These are phyloP conservation scores for Spodoptera litura DNA, from an alignment of 1,140 invertebrate species.

Conservation along the genomic window DNA sequence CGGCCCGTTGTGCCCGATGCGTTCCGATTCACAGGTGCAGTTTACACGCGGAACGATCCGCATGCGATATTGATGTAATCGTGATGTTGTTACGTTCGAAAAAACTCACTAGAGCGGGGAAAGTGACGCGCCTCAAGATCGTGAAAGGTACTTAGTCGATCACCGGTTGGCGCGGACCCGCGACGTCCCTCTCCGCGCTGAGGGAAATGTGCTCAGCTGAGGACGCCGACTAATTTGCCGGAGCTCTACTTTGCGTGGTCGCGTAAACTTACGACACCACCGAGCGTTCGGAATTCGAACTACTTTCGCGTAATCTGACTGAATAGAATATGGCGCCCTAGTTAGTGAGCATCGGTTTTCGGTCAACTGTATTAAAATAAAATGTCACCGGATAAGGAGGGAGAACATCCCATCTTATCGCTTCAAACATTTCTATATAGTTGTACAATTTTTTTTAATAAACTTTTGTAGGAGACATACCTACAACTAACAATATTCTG, in stretches of 20 bases:
- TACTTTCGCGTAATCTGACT: conserved; percentile 80
- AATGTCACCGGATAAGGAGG: too few species aligned
- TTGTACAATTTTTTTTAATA: too few species aligned
- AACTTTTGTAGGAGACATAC: too few species aligned
- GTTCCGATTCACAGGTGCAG: conserved; percentile 65
- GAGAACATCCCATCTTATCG: too few species aligned
- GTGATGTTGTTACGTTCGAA: conserved; percentile 78
- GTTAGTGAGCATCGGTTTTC: conserved; percentile 58
- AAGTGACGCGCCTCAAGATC: conserved; percentile 79
- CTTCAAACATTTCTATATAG: too few species aligned
- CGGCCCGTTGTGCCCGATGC: conserved; percentile 11
- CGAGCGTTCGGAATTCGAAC: conserved; percentile 75
- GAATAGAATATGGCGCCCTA: conserved; percentile 69
- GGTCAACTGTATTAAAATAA: conserved; percentile 31
- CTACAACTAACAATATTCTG: neutral
- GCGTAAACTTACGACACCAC: conserved; percentile 74
- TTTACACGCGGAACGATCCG: conserved; percentile 70
- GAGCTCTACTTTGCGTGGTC: conserved; percentile 62
- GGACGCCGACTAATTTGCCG: conserved; percentile 59
- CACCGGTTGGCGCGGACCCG: conserved; percentile 62
- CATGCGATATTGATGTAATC: conserved; percentile 82
- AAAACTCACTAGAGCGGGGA: conserved; percentile 81
- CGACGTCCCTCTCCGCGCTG: conserved; percentile 53
- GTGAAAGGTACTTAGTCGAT: conserved; percentile 80
- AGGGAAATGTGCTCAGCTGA: conserved; percentile 35